Evolutionary conservation across 2,888 invertebrate species (phyloP).

Genomic region (Hypsopygia costalis): DNA sequence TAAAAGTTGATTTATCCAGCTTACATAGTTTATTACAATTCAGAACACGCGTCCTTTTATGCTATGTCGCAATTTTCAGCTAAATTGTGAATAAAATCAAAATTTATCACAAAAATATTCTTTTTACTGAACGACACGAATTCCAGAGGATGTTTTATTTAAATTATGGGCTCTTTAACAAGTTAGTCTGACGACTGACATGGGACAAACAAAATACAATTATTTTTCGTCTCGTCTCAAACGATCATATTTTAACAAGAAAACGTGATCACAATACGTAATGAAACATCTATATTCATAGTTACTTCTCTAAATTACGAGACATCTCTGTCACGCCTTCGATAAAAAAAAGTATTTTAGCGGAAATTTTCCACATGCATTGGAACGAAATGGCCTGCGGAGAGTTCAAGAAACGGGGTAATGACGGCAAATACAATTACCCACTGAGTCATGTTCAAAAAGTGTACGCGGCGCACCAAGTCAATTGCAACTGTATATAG

Average conservation of each 20-base stretch:
- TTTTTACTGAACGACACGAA: neutral
- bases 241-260: conserved; percentile 41
- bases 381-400: conserved; percentile 15
- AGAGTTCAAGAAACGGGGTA: conserved; percentile 45
- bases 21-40: neutral
- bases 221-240: conserved; percentile 32
- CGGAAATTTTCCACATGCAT: conserved; percentile 13
- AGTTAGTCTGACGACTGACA: conserved; percentile 9
- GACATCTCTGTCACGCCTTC: conserved; percentile 21
- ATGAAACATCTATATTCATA: conserved; percentile 53
- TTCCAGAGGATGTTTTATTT: neutral
- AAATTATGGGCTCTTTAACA: conserved; percentile 1
- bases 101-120: neutral
- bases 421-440: conserved; percentile 62
- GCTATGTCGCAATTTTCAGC: neutral
- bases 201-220: conserved; percentile 19
- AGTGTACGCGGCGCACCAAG: conserved; percentile 63
- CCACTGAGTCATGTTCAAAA: conserved; percentile 68
- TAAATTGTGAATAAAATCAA: neutral
- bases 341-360: conserved; percentile 19
- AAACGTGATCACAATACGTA: conserved; percentile 33
- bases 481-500: conserved; percentile 66
- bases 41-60: neutral
- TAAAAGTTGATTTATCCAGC: too few relatives aligned
- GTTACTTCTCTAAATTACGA: conserved; percentile 33